These are phyloP conservation scores for Drosophila algonquin DNA, from an alignment of 2,888 invertebrate genomes.

Conservation along the genomic window DNA sequence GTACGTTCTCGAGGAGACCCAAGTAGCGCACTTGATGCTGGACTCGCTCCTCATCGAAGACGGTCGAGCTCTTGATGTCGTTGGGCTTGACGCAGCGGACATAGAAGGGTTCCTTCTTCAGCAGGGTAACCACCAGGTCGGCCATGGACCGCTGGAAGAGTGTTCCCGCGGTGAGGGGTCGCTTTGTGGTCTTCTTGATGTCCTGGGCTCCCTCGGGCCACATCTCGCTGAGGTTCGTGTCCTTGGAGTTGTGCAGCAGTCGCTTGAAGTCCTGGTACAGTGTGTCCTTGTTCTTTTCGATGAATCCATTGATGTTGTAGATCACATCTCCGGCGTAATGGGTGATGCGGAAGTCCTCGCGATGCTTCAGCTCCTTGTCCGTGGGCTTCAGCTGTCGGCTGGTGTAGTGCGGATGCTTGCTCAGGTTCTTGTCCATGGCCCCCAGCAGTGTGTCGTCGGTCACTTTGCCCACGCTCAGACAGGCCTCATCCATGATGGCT, in stretches of 20 bases:
- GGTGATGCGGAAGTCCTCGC: slow-evolving; percentile 91
- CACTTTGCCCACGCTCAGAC: slow-evolving; percentile 96
- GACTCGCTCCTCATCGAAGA: slow-evolving; percentile 92
- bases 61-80: slow-evolving; percentile 93
- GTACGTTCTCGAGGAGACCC: slow-evolving; percentile 96
- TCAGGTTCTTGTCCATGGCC: slow-evolving; percentile 95
- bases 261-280: slow-evolving; percentile 98
- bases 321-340: slow-evolving; percentile 99
- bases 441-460: slow-evolving; percentile 93
- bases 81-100: slow-evolving; percentile 99
- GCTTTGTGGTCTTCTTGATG: slow-evolving; percentile 95
- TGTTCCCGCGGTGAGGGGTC: slow-evolving; percentile 96
- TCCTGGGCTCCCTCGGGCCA: slow-evolving; percentile 98
- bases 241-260: slow-evolving; percentile 92
- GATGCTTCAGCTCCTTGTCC: slow-evolving; percentile 91
- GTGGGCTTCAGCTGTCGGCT: slow-evolving; percentile 93
- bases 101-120: slow-evolving; percentile 97
- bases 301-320: slow-evolving; percentile 94
- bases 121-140: slow-evolving; percentile 93
- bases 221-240: slow-evolving; percentile 92
- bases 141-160: slow-evolving; percentile 98
- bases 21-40: slow-evolving; percentile 88
- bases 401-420: slow-evolving; percentile 94
- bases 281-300: slow-evolving; percentile 98
- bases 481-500: slow-evolving; percentile 98